These are phyloP conservation scores for Syndactyla subalaris DNA, from an alignment of 2,797 vertebrate species.

Conservation along the genomic window DNA sequence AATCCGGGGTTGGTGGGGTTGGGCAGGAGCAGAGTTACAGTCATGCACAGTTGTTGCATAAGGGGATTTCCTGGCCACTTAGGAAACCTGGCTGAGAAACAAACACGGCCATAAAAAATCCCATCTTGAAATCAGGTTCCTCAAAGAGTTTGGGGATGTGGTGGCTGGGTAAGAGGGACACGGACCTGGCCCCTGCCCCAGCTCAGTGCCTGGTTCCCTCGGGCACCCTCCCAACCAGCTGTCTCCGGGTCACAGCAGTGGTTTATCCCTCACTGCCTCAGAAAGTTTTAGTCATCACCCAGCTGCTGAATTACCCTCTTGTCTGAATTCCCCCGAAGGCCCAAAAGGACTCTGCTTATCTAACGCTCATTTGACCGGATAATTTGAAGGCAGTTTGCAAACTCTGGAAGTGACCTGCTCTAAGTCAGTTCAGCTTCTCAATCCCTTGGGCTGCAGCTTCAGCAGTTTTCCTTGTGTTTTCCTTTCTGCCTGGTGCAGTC, in stretches of 20 bases:
- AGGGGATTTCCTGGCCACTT: neutral
- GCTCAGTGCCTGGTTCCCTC: neutral
- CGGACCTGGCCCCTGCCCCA: neutral
- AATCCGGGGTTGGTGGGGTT: neutral
- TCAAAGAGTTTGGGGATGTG: neutral
- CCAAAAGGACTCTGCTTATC: constrained; percentile 31
- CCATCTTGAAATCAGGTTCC: neutral
- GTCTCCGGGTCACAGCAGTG: neutral
- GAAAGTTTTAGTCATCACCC: constrained; percentile 37
- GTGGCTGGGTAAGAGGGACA: neutral
- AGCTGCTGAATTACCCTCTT: constrained; percentile 50
- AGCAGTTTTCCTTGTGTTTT: constrained; percentile 30
- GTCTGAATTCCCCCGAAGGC: constrained; percentile 35
- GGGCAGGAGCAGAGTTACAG: neutral
- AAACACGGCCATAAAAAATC: neutral
- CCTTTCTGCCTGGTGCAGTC: neutral
- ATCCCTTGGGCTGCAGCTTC: neutral
- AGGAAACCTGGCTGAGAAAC: neutral
- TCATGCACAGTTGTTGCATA: neutral
- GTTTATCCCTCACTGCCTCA: constrained; percentile 31
- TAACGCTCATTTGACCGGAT: neutral
- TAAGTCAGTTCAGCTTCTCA: constrained; percentile 19
- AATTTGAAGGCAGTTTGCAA: constrained; percentile 46
- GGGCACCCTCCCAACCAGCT: neutral
- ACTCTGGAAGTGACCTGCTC: neutral